phyloP scores from a whole-genome alignment of 2,888 invertebrate species.

The Acanthacorydalis orientalis region DNA sequence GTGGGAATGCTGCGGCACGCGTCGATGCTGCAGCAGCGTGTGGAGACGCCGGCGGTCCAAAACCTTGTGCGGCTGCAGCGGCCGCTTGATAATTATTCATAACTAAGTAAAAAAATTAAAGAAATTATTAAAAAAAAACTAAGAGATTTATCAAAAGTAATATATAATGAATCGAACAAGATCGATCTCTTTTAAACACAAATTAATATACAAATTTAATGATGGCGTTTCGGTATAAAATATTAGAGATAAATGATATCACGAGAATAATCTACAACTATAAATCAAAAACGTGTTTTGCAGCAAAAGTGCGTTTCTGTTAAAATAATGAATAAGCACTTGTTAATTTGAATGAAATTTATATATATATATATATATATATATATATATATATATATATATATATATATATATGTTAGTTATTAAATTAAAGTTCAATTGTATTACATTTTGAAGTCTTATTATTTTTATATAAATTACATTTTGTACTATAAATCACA shows the following conservation, averaged over 20 bases:
- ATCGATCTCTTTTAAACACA: background rate
- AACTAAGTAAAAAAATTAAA: constrained; percentile 43
- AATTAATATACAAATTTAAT: too few relatives aligned
- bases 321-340: too few relatives aligned
- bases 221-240: too few relatives aligned
- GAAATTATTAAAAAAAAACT: background rate
- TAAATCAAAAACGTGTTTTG: too few relatives aligned
- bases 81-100: constrained; percentile 91
- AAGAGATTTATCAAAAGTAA: background rate
- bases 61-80: constrained; percentile 57
- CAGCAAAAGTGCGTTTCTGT: too few relatives aligned
- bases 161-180: background rate
- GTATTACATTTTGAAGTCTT: too few relatives aligned
- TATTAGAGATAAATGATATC: too few relatives aligned
- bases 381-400: constrained; percentile 4
- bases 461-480: too few relatives aligned
- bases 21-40: constrained; percentile 44
- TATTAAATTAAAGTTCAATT: too few relatives aligned
- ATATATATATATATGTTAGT: constrained; percentile 3
- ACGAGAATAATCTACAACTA: too few relatives aligned
- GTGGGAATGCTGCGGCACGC: constrained; percentile 52
- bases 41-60: constrained; percentile 69
- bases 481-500: too few relatives aligned
- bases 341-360: background rate
- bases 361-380: background rate